Evolutionary conservation across 2,113 vertebrate species (phyloP), one percentile per base, ranked within the genome.

Genomic region (Pluvianellus socialis): DNA sequence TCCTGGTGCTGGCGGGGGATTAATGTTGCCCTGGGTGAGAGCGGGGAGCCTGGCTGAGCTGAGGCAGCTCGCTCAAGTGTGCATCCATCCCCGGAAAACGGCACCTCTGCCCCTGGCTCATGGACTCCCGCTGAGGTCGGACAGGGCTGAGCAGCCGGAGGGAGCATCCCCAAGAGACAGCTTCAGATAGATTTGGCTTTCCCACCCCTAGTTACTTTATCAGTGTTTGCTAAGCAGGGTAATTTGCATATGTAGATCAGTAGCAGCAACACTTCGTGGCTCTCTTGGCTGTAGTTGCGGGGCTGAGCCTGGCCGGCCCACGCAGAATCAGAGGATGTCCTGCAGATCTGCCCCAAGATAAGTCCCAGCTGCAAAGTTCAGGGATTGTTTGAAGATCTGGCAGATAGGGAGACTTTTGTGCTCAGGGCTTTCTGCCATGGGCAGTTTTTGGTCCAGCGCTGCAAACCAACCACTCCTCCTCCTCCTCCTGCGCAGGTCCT

Each of bases 371-470:
- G 83, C 19, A 50, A 89, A 92, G 82, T 74, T 91, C 68, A 53
- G 82, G 63, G 72, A 52, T 71, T 74, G 88, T 91, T 58, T 45
- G 74, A 79, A 88, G 95, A 83, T 84, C 55, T 91, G 95, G 91
- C 79, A 68, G 82, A 53, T 33, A 49, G 44, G 50, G 72, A 92
- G 67, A 84, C 24, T 68, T 90, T 91, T 88, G 91, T 96, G 91
- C 79, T 76, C 12, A 2, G 62, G 50, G 67, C 82, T 86, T 63
- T 88, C 33, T 66, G 89, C 95, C 45, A 12, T 0, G 75, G 56
- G 10, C 0, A 0, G 19, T 45, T 96, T 95, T 87, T 12, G 5
- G 79, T 92, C 58, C 0, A 0, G 32, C 4, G 3, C 53, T 79
- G 24, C 1, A 2, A 80, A 81, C 38, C 89, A 67, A 27, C 83